phyloP scores from a whole-genome alignment of 2,113 vertebrate species.

The Atractosteus spatula region DNA sequence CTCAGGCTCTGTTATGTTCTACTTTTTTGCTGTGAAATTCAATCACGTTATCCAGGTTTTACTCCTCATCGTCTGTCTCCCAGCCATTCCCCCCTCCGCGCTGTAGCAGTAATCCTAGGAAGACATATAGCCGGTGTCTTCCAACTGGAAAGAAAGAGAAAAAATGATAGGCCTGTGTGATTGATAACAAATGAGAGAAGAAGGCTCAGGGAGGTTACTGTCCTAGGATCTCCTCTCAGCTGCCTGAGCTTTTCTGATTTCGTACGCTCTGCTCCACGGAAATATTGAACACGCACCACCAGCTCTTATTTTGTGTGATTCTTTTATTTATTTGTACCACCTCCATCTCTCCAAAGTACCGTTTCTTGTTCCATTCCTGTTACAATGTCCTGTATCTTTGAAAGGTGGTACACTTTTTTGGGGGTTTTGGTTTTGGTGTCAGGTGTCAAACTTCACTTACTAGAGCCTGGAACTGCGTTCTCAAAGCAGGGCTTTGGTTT shows the following conservation, averaged over 20 bases:
- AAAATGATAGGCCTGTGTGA: conserved; percentile 28
- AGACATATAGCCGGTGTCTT: conserved; percentile 36
- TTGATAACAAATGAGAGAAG: conserved; percentile 40
- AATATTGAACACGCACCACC: conserved; percentile 28
- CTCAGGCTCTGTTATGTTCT: conserved; percentile 42
- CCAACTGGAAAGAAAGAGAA: conserved; percentile 20
- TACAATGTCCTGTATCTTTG: not conserved
- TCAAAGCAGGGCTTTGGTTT: too few relatives aligned
- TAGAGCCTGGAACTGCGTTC: too few relatives aligned
- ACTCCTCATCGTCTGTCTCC: conserved; percentile 31
- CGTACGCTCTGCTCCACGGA: conserved; percentile 14
- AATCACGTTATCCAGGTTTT: conserved; percentile 51
- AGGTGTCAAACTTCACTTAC: too few relatives aligned
- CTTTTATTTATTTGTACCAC: not conserved
- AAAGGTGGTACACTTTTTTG: conserved; percentile 19
- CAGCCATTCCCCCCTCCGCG: conserved; percentile 10
- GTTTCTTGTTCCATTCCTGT: not conserved
- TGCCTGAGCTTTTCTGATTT: conserved; percentile 9
- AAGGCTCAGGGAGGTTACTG: not conserved
- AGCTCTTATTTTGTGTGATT: conserved; percentile 30
- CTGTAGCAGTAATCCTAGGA: conserved; percentile 40
- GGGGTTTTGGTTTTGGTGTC: too few relatives aligned
- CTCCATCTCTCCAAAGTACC: not conserved
- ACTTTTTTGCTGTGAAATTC: conserved; percentile 58
- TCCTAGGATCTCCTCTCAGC: conserved; percentile 19